Conservation (phyloP, 92 coral and sea anemone genomes). For the Hydrozoanthus gracilis region DNA sequence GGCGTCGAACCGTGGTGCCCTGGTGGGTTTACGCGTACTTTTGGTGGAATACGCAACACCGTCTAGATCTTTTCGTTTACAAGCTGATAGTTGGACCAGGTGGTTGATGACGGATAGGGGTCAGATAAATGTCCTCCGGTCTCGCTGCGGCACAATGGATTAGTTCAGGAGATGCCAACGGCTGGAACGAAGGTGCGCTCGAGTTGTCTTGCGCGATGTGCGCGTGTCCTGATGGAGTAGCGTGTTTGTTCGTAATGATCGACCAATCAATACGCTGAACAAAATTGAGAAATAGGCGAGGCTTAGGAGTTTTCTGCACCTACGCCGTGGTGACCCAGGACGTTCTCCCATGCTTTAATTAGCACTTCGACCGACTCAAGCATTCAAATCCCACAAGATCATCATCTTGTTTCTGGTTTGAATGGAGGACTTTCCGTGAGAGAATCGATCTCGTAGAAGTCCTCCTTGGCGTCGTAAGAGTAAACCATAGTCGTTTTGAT, state of each 20-base stretch:
- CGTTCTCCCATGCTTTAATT: slow-evolving; percentile 2
- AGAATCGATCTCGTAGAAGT: slow-evolving; percentile 6
- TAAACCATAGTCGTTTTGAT: background rate
- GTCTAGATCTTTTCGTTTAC: background rate
- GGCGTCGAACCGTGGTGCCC: background rate
- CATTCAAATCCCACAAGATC: slow-evolving; percentile 31
- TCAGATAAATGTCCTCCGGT: background rate
- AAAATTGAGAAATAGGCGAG: slow-evolving; percentile 20
- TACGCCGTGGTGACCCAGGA: slow-evolving; percentile 41
- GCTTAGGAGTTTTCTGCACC: slow-evolving; percentile 24
- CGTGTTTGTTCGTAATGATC: slow-evolving; percentile 1
- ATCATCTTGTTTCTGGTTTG: slow-evolving; percentile 24
- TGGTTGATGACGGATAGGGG: background rate
- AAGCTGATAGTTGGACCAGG: background rate
- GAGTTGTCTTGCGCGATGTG: background rate
- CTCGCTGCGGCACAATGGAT: background rate
- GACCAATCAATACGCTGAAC: slow-evolving; percentile 24
- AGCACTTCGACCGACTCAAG: slow-evolving; percentile 32
- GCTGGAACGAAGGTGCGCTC: slow-evolving; percentile 8
- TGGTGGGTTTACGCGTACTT: background rate
- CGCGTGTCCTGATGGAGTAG: background rate
- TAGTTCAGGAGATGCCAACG: slow-evolving; percentile 5
- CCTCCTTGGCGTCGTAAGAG: slow-evolving; percentile 30
- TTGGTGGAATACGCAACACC: background rate
- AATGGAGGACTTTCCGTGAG: slow-evolving; percentile 3